Conservation (phyloP, 2,113 vertebrate species). For the Phycodurus eques region DNA sequence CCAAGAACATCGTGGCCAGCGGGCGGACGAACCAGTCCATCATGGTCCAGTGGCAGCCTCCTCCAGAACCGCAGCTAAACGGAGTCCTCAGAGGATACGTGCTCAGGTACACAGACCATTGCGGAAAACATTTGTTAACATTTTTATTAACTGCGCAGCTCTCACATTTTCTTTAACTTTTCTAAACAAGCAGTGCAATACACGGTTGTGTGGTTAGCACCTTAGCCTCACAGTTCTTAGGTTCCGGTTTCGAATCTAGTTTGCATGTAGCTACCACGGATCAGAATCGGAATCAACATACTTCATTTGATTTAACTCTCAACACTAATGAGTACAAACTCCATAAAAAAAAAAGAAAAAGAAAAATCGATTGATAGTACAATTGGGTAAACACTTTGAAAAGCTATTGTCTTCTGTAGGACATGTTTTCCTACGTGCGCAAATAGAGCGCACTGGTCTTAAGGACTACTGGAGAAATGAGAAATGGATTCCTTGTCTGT, state of each 20-base stretch:
- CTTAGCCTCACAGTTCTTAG: neutral
- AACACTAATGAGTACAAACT: neutral
- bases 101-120: conserved; percentile 67
- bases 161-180: too few species aligned
- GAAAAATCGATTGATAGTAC: neutral
- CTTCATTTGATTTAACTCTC: neutral
- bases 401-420: neutral
- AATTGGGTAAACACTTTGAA: neutral
- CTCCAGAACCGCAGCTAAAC: conserved; percentile 89
- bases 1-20: conserved; percentile 93
- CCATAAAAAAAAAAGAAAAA: neutral
- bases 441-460: neutral
- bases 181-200: too few species aligned
- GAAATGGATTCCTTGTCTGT: neutral
- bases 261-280: too few species aligned
- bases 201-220: neutral
- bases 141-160: too few species aligned
- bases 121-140: neutral
- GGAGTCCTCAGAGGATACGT: conserved; percentile 89
- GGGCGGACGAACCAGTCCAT: conserved; percentile 96
- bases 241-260: too few species aligned
- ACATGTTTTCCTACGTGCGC: neutral
- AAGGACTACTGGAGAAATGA: neutral
- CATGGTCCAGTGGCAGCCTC: conserved; percentile 98
- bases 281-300: too few species aligned